Percentiles rank a stretch among this genome's conserved stretches.
These are phyloP conservation scores for Eristalis arbustorum DNA, from an alignment of 2,888 invertebrate species.

Conservation along the genomic window DNA sequence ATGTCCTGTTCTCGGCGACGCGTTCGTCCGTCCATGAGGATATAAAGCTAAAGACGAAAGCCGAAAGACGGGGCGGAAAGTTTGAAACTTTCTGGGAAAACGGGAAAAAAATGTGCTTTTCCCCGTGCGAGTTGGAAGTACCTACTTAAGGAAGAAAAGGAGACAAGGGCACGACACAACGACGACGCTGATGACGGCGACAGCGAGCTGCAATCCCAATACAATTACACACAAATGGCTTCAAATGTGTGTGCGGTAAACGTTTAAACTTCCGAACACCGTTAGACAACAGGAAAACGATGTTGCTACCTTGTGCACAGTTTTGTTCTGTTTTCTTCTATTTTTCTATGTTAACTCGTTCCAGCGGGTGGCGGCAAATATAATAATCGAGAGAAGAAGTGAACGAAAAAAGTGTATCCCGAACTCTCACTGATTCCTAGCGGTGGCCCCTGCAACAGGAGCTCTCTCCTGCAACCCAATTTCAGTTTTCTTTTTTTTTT, in stretches of 20 bases:
- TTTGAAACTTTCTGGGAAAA: conserved; percentile 23
- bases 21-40: not conserved
- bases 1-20: conserved; percentile 21
- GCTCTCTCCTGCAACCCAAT: conserved; percentile 35
- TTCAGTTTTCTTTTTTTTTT: conserved; percentile 13
- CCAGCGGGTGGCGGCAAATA: not conserved
- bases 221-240: conserved; percentile 41
- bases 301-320: conserved; percentile 41
- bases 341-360: not conserved
- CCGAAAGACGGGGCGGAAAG: conserved; percentile 2
- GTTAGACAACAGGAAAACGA: conserved; percentile 55
- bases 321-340: not conserved
- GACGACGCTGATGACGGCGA: not conserved
- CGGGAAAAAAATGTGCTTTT: conserved; percentile 50
- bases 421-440: conserved; percentile 27
- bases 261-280: conserved; percentile 54
- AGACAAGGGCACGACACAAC: conserved; percentile 47
- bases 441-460: conserved; percentile 19
- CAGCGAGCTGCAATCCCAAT: conserved; percentile 27
- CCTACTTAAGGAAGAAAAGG: conserved; percentile 47
- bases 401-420: conserved; percentile 21
- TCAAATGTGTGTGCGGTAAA: conserved; percentile 38
- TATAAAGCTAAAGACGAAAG: not conserved
- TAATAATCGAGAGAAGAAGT: conserved; percentile 17
- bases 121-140: conserved; percentile 43